These are phyloP conservation scores for Apodemia zela DNA, from an alignment of 2,888 invertebrate genomes.

Conservation along the genomic window DNA sequence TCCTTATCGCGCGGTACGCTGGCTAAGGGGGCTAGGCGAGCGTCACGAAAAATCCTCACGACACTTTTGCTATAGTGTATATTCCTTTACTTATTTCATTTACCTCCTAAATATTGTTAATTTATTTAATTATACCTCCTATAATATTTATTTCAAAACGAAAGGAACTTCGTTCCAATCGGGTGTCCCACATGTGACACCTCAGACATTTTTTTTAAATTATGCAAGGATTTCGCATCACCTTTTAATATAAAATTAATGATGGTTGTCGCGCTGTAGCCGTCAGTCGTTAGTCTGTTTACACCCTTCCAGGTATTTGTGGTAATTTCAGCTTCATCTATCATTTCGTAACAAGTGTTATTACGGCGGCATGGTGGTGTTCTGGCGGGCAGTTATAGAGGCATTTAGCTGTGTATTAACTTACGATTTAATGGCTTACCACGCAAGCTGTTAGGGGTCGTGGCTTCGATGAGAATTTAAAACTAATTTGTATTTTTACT, in stretches of 20 bases:
- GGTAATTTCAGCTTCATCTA: conserved; percentile 51
- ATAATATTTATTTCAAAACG: too few species aligned
- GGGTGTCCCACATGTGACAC: too few species aligned
- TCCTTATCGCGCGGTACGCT: too few species aligned
- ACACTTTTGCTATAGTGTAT: too few species aligned
- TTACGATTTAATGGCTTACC: conserved; percentile 32
- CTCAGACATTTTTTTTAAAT: too few species aligned
- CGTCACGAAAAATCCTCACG: too few species aligned
- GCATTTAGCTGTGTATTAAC: conserved; percentile 44
- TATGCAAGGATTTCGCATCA: too few species aligned
- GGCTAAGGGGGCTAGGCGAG: too few species aligned
- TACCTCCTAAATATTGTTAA: too few species aligned
- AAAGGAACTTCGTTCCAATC: too few species aligned
- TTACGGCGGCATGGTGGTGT: conserved; percentile 42
- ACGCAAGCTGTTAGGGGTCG: conserved; percentile 17
- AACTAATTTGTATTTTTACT: background rate
- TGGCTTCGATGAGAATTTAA: conserved; percentile 12
- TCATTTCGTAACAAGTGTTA: conserved; percentile 53
- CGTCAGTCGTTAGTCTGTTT: background rate
- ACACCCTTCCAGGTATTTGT: background rate
- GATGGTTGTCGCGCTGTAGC: background rate
- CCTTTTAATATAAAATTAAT: background rate
- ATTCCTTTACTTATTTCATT: too few species aligned
- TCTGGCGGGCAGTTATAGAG: conserved; percentile 42
- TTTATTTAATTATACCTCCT: too few species aligned